phyloP scores from a whole-genome alignment of 2,888 invertebrate genomes.

The Lydus trimaculatus region DNA sequence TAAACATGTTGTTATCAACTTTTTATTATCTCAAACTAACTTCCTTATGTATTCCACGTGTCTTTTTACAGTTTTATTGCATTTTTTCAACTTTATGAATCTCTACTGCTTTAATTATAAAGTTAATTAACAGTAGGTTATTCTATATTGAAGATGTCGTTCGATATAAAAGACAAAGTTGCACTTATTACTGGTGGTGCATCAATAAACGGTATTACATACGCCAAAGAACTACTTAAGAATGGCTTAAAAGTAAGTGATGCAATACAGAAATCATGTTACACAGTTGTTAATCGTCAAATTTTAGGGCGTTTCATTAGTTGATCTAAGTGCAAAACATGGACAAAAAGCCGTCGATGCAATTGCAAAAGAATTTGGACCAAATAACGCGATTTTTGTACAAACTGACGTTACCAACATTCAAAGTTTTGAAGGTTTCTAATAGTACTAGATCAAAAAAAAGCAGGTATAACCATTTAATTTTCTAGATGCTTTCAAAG shows the following conservation, averaged over 20 bases:
- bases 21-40: too few species aligned
- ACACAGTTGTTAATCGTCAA: not conserved
- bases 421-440: constrained; percentile 15
- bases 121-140: not conserved
- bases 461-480: not conserved
- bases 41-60: too few species aligned
- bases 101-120: not conserved
- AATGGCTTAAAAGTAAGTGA: constrained; percentile 29
- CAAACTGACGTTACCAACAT: constrained; percentile 20
- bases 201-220: constrained; percentile 43
- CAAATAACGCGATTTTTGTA: not conserved
- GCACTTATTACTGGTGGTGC: constrained; percentile 46
- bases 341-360: constrained; percentile 15
- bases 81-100: too few species aligned
- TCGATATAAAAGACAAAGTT: constrained; percentile 40
- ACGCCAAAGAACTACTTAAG: constrained; percentile 37
- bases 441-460: not conserved
- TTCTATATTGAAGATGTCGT: not conserved
- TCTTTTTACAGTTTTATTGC: too few species aligned
- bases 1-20: too few species aligned
- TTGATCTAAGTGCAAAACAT: constrained; percentile 15
- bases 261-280: constrained; percentile 3
- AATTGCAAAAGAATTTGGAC: not conserved
- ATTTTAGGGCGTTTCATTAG: constrained; percentile 23
- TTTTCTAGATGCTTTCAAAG: constrained; percentile 59